These are phyloP conservation scores for Caenorhabditis sp. DNA, from an alignment of 2,888 invertebrate species.

Conservation along the genomic window DNA sequence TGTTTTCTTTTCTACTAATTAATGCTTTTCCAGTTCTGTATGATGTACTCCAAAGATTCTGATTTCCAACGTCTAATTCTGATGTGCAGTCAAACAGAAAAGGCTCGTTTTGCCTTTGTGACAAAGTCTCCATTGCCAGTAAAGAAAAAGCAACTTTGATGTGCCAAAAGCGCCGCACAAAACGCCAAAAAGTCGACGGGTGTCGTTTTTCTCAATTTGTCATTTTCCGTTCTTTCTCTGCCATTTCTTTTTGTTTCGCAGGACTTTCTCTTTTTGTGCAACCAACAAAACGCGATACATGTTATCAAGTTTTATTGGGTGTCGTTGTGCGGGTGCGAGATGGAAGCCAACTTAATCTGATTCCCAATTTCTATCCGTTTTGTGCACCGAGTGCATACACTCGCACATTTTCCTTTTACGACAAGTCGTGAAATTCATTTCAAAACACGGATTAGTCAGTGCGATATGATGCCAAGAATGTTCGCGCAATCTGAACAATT, in stretches of 20 bases:
- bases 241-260: constrained; percentile 5
- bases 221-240: constrained; percentile 43
- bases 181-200: constrained; percentile 11
- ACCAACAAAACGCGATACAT: constrained; percentile 19
- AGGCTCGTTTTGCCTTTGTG: constrained; percentile 16
- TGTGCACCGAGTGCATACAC: constrained; percentile 23
- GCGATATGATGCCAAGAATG: constrained; percentile 15
- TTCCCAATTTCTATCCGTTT: constrained; percentile 12
- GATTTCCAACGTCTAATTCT: neutral
- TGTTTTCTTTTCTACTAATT: too few species aligned
- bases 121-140: constrained; percentile 2
- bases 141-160: constrained; percentile 46
- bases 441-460: constrained; percentile 31
- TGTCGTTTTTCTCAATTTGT: constrained; percentile 61
- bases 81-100: constrained; percentile 35
- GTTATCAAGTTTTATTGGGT: constrained; percentile 45
- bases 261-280: neutral
- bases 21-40: too few species aligned
- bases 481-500: constrained; percentile 12
- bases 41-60: too few species aligned
- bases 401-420: constrained; percentile 6
- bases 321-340: neutral
- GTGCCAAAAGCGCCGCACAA: constrained; percentile 31
- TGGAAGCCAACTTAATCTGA: constrained; percentile 28
- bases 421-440: neutral